Base-by-base conservation (phyloP, 2,888 invertebrate species). In the Chaetogeoica ovagalla region DNA sequence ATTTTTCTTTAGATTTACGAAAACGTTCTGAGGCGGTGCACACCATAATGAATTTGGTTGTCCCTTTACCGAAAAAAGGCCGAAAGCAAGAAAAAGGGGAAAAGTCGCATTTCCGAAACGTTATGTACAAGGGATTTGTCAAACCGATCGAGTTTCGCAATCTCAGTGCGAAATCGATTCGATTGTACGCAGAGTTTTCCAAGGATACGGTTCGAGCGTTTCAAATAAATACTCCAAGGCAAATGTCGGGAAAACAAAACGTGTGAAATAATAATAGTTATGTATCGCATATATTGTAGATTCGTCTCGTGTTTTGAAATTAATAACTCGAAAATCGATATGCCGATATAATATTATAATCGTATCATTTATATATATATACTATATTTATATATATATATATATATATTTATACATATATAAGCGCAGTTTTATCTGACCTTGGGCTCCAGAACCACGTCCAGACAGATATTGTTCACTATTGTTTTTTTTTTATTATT, bases 301-400 rank as follows among this genome's bases (percentile, higher is more conserved):
- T 74, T 57, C 55, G 65, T 65, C 23, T 57, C 17, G n/a, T 73
- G 30, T 73, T 63, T 73, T 73, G 73, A 52, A 52, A 63, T 63
- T 30, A 37, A 23, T 21, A 52, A 63, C 52, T 52, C 9, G 63
- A 17, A 63, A 73, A 73, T 73, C 15, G 48, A 52, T 43, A 55
- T 21, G 15, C 21, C 39, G 8, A 19, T 30, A 4, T 30, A 30
- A 4, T 30, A 30, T 30, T 30, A 30, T 30, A 30, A 4, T 30
- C 30, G 30, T 30, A 30, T 4, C 30, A 30, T 4, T 30, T 30
- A 30, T 30, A 17, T 8, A 39, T 39, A 39, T n/a, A n/a, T n/a
- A n/a, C n/a, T n/a, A n/a, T n/a, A n/a, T n/a, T n/a, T n/a, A n/a
- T n/a, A n/a, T n/a, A n/a, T n/a, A n/a, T n/a, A n/a, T n/a, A n/a